Conservation (phyloP, 2,113 vertebrate genomes). For the Prunella himalayana region DNA sequence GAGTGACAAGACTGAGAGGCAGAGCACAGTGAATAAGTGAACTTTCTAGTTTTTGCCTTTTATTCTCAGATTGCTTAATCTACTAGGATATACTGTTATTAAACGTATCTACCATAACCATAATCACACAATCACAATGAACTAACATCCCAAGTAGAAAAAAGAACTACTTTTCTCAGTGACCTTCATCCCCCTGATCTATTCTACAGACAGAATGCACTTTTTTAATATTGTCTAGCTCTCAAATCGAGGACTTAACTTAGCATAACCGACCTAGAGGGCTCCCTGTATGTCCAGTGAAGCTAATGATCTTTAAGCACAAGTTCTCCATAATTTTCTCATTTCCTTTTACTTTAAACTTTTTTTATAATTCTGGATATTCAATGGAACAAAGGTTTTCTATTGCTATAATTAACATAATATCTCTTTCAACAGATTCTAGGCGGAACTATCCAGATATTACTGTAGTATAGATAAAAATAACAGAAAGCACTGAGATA, state of each 20-base stretch:
- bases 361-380: not conserved
- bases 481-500: not conserved
- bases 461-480: not conserved
- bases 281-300: not conserved
- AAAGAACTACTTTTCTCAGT: not conserved
- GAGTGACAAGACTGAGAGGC: not conserved
- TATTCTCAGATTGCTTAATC: not conserved
- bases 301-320: not conserved
- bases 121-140: not conserved
- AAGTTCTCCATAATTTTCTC: not conserved
- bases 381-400: not conserved
- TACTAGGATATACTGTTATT: not conserved
- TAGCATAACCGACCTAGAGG: not conserved
- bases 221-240: not conserved
- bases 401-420: not conserved
- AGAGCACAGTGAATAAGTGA: not conserved
- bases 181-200: not conserved
- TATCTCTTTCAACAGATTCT: not conserved
- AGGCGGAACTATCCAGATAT: not conserved
- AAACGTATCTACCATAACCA: not conserved
- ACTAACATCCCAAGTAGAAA: not conserved
- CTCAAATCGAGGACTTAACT: not conserved
- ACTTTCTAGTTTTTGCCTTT: not conserved
- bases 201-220: not conserved
- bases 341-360: not conserved